Evolutionary conservation across 2,888 invertebrate genomes (phyloP).

Genomic region (Pemphredon lugubris): DNA sequence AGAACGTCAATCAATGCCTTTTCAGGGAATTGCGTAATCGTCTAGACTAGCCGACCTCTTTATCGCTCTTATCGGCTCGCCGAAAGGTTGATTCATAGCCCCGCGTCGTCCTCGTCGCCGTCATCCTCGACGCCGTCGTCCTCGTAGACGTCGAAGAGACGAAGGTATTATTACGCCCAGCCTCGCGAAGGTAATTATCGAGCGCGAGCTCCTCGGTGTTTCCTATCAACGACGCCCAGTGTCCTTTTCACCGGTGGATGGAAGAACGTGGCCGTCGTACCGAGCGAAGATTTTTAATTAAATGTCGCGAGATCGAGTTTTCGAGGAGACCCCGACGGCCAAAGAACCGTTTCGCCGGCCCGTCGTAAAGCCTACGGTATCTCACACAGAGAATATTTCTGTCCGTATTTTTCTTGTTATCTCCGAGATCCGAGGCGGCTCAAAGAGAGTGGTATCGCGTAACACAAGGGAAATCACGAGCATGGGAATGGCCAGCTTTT

Average conservation of each 20-base stretch:
- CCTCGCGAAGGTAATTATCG: conserved; percentile 45
- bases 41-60: conserved; percentile 77
- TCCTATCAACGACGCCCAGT: background rate
- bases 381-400: conserved; percentile 19
- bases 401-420: conserved; percentile 38
- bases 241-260: no score
- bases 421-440: conserved; percentile 9
- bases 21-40: conserved; percentile 76
- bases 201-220: conserved; percentile 13
- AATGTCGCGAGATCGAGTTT: conserved; percentile 4
- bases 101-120: no score
- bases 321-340: background rate
- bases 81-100: conserved; percentile 70
- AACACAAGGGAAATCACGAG: conserved; percentile 64
- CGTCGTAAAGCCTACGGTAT: background rate
- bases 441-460: conserved; percentile 42
- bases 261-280: no score
- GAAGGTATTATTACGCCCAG: conserved; percentile 53
- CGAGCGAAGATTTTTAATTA: background rate
- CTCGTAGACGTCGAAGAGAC: conserved; percentile 19
- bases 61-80: conserved; percentile 74
- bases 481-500: conserved; percentile 44
- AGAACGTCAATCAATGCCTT: conserved; percentile 70
- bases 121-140: conserved; percentile 46
- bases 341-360: background rate